Base-by-base conservation (phyloP, 2,113 vertebrate species). In the Grus americana region DNA sequence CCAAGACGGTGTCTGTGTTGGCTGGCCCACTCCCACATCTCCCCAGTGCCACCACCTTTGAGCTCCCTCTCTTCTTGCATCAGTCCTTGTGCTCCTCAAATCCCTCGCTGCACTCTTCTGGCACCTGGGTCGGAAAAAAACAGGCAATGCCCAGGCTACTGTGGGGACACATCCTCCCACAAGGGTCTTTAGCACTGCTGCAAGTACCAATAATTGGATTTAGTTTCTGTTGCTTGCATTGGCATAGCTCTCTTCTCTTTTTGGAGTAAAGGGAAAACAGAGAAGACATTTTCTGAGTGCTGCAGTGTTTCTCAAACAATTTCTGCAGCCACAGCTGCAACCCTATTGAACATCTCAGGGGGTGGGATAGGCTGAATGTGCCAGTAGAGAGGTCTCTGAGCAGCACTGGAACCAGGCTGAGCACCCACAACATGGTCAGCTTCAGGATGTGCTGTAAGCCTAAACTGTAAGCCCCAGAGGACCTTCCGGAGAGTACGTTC, bases 401-500 rank as follows among this genome's bases (percentile, higher is more conserved):
- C 17, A 44, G 23, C 36, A 22, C 24, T 21, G 70, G 42, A 46
- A 14, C 18, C n/a, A 50, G 17, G 12, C 59, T 61, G n/a, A 67
- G 15, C 24, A 62, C 6, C 19, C 36, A 55, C 63, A 85, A 18
- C 6, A 50, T 0, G 0, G 2, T 54, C 57, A 61, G n/a, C 16
- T 52, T 80, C 63, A 42, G 42, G 21, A 42, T 30, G 11, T 62
- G 29, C 36, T 63, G 42, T 17, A 63, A 32, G 23, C 9, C 26
- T 65, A 32, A 74, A 5, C 11, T 42, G 13, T 18, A 44, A 84
- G 14, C 27, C 36, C n/a, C 20, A 15, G 58, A 54, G 22, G 13
- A 24, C 21, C 17, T 72, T 76, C 34, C 52, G 47, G 30, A 34
- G 6, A 36, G 38, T 23, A 23, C 0, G 0, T 44, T 19, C 22